Evolutionary conservation across 30 jellyfish, hydroid and myxozoan species (phyloP).

Genomic region (Aurelia sp.): DNA sequence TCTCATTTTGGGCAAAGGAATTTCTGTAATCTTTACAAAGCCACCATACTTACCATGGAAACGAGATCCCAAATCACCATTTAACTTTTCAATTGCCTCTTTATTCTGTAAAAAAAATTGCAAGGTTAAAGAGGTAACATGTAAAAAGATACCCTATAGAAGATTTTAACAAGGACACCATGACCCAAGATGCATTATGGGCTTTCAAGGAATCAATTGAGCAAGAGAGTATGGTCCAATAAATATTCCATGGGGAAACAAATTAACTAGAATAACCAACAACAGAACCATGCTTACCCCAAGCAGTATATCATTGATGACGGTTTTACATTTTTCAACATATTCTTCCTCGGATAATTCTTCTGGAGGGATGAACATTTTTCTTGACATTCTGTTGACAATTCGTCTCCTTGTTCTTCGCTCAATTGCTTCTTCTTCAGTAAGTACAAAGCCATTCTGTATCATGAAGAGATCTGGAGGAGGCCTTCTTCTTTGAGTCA

Average conservation of each 20-base stretch:
- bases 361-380: slow-evolving; percentile 75
- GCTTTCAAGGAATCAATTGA: too few species aligned
- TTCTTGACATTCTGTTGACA: slow-evolving; percentile 73
- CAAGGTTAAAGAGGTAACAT: too few species aligned
- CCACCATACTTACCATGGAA: slow-evolving; percentile 87
- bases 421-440: slow-evolving; percentile 83
- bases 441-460: slow-evolving; percentile 86
- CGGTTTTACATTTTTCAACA: slow-evolving; percentile 70
- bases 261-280: too few species aligned
- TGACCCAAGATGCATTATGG: too few species aligned
- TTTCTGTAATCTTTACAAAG: slow-evolving; percentile 75
- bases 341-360: slow-evolving; percentile 73
- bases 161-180: too few species aligned
- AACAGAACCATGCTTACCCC: slow-evolving; percentile 58
- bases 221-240: too few species aligned
- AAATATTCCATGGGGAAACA: too few species aligned
- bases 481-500: slow-evolving; percentile 90
- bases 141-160: too few species aligned
- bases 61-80: slow-evolving; percentile 80
- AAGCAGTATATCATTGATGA: slow-evolving; percentile 69
- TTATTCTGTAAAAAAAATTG: slow-evolving; percentile 55
- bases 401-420: slow-evolving; percentile 61
- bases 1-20: slow-evolving; percentile 65
- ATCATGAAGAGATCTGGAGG: slow-evolving; percentile 97
- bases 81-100: slow-evolving; percentile 78